phyloP scores from a whole-genome alignment of 2,797 vertebrate species.

The Melopsittacus undulatus region DNA sequence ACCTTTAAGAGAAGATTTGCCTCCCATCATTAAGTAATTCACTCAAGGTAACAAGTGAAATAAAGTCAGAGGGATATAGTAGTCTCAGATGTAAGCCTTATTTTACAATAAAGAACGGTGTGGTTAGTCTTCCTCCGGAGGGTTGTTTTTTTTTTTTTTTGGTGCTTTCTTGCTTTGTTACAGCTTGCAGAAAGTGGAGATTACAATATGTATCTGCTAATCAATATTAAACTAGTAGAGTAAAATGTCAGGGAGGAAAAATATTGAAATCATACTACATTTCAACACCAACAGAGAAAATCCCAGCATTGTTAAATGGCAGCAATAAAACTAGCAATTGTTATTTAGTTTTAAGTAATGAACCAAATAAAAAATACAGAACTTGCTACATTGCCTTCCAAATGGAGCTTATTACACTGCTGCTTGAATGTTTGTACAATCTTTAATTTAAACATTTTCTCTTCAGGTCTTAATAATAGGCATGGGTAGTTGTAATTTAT shows the following conservation, averaged over 20 bases:
- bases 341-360: conserved; percentile 78
- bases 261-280: conserved; percentile 53
- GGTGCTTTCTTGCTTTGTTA: conserved; percentile 7
- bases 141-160: too few species aligned
- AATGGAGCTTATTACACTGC: conserved; percentile 71
- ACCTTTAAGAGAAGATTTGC: conserved; percentile 45
- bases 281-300: conserved; percentile 68
- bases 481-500: conserved; percentile 60
- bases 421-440: conserved; percentile 69
- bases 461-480: conserved; percentile 70
- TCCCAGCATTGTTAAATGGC: conserved; percentile 48
- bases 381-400: conserved; percentile 66
- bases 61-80: background rate
- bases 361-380: conserved; percentile 73
- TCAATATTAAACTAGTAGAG: conserved; percentile 64
- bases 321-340: conserved; percentile 67
- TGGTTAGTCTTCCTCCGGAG: background rate
- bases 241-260: conserved; percentile 60
- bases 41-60: conserved; percentile 24
- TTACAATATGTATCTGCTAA: conserved; percentile 52
- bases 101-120: conserved; percentile 19
- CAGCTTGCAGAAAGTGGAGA: conserved; percentile 23
- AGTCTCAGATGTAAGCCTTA: conserved; percentile 11
- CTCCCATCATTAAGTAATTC: conserved; percentile 36
- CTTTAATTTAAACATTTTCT: conserved; percentile 76